phyloP scores from a whole-genome alignment of 2,888 invertebrate genomes.

The Pterostichus madidus region DNA sequence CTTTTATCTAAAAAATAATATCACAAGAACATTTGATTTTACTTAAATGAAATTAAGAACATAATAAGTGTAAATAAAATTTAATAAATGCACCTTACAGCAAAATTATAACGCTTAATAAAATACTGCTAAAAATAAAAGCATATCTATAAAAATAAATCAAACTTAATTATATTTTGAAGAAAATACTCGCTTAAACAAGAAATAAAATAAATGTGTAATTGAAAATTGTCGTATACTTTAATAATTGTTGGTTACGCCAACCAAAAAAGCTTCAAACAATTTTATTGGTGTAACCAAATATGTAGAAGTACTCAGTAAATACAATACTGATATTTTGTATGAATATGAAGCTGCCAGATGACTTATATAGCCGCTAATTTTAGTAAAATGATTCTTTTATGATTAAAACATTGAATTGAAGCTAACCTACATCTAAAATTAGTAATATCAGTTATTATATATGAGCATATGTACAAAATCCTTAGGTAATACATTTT shows the following conservation, averaged over 20 bases:
- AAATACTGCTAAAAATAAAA: slow-evolving; percentile 48
- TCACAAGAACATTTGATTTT: slow-evolving; percentile 54
- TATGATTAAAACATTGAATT: slow-evolving; percentile 61
- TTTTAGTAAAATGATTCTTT: slow-evolving; percentile 53
- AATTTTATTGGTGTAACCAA: neutral
- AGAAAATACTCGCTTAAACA: slow-evolving; percentile 7
- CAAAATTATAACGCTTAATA: slow-evolving; percentile 5
- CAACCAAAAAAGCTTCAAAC: too few species aligned
- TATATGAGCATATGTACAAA: slow-evolving; percentile 67
- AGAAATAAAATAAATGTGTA: neutral
- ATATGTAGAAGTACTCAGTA: slow-evolving; percentile 32
- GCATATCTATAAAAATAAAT: slow-evolving; percentile 21
- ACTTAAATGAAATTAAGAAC: slow-evolving; percentile 19
- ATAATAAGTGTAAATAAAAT: slow-evolving; percentile 33
- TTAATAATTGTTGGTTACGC: neutral
- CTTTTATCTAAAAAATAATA: slow-evolving; percentile 55
- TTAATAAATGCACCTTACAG: slow-evolving; percentile 52
- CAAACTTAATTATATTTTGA: slow-evolving; percentile 29
- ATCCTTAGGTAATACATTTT: slow-evolving; percentile 62
- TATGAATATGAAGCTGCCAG: slow-evolving; percentile 53
- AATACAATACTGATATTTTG: slow-evolving; percentile 22
- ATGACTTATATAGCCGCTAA: slow-evolving; percentile 42
- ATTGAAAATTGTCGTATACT: slow-evolving; percentile 6
- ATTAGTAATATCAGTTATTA: slow-evolving; percentile 66
- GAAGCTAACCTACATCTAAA: slow-evolving; percentile 63